phyloP scores from a whole-genome alignment of 2,888 invertebrate genomes.

The Hanleya hanleyi region DNA sequence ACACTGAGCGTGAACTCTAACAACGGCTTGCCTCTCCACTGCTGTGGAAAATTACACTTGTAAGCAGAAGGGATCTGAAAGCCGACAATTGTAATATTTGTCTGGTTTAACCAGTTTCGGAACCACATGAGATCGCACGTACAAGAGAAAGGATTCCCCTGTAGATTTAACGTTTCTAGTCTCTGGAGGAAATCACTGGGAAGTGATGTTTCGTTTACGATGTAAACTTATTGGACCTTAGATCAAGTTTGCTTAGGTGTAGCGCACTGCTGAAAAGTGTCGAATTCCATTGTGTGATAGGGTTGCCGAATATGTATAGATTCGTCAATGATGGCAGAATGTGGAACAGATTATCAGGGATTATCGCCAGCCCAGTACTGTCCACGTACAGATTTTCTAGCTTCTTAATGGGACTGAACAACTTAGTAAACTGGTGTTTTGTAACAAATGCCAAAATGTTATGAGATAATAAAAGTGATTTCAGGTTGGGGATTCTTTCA shows the following conservation, averaged over 20 bases:
- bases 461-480: too few species aligned
- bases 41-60: constrained; percentile 46
- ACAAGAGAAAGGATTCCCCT: constrained; percentile 92
- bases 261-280: constrained; percentile 13
- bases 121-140: constrained; percentile 92
- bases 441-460: too few species aligned
- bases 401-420: constrained; percentile 43
- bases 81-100: constrained; percentile 70
- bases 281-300: constrained; percentile 14
- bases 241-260: constrained; percentile 44
- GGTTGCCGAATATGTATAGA: constrained; percentile 14
- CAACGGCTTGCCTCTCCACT: constrained; percentile 45
- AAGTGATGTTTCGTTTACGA: constrained; percentile 64
- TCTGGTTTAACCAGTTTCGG: constrained; percentile 95
- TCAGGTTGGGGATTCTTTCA: too few species aligned
- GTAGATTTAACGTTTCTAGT: constrained; percentile 78
- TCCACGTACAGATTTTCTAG: constrained; percentile 55
- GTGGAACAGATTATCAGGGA: constrained; percentile 68
- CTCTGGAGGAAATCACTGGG: constrained; percentile 82
- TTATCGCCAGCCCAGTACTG: constrained; percentile 62
- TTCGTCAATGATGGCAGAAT: constrained; percentile 76
- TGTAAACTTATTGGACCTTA: constrained; percentile 65
- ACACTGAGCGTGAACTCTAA: constrained; percentile 44
- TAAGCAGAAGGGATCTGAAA: constrained; percentile 36
- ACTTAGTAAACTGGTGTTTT: too few species aligned